A percentile compares a stretch with the other conserved stretches of the same genome.
These are phyloP conservation scores for Hesperophylax magnus DNA, from an alignment of 1,140 invertebrate genomes.

Conservation along the genomic window DNA sequence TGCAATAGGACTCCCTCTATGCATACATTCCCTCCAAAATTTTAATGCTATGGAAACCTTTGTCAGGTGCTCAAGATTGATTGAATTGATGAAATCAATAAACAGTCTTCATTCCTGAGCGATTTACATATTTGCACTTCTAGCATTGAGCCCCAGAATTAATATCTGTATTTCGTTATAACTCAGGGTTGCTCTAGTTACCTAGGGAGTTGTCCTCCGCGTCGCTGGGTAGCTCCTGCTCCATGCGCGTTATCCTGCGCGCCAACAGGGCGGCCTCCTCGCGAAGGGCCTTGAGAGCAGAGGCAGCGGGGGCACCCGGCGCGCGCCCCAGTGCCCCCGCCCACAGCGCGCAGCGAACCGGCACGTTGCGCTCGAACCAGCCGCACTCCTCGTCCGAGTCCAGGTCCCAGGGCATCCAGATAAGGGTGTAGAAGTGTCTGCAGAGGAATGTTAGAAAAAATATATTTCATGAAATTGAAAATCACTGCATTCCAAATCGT, in stretches of 20 bases:
- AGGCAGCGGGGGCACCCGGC: constrained; percentile 5
- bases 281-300: constrained; percentile 14
- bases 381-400: constrained; percentile 48
- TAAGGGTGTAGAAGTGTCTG: constrained; percentile 53
- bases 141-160: no score
- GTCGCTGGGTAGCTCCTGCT: constrained; percentile 48
- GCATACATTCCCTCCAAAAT: no score
- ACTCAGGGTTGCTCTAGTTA: not conserved
- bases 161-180: no score
- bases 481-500: no score
- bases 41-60: no score
- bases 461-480: no score
- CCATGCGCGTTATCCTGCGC: constrained; percentile 25
- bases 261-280: constrained; percentile 41
- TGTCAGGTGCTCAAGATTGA: no score
- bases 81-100: no score
- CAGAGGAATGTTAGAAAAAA: no score
- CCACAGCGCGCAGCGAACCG: constrained; percentile 48
- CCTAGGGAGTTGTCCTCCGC: constrained; percentile 35
- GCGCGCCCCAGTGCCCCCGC: constrained; percentile 1
- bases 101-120: no score
- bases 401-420: constrained; percentile 55
- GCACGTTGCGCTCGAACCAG: constrained; percentile 52
- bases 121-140: no score
- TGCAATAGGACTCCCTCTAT: no score